Evolutionary conservation across 2,888 invertebrate genomes (phyloP).

Genomic region (Trileptium ribeirensis): DNA sequence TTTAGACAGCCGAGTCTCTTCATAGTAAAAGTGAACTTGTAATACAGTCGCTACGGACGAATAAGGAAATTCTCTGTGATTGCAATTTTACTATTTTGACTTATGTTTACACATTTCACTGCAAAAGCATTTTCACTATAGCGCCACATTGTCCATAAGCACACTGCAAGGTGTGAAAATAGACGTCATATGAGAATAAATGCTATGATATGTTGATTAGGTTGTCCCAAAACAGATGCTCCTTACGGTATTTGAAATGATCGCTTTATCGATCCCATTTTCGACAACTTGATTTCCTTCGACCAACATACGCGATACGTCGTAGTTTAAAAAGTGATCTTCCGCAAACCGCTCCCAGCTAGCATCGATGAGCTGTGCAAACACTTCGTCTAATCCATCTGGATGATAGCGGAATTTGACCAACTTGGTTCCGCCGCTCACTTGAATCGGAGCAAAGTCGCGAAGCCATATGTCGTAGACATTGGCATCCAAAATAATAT

Average conservation of each 20-base stretch:
- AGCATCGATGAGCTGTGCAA: slow-evolving; percentile 37
- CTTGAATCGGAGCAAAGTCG: slow-evolving; percentile 19
- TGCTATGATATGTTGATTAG: too few species aligned
- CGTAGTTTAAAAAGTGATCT: slow-evolving; percentile 32
- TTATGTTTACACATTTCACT: too few species aligned
- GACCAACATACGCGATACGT: slow-evolving; percentile 29
- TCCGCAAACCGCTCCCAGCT: slow-evolving; percentile 38
- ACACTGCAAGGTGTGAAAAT: too few species aligned
- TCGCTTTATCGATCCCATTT: slow-evolving; percentile 40
- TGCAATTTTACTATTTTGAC: too few species aligned
- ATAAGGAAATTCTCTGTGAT: too few species aligned
- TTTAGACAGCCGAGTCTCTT: too few species aligned
- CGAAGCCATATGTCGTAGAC: slow-evolving; percentile 38
- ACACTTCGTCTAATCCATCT: slow-evolving; percentile 31
- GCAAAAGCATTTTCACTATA: too few species aligned
- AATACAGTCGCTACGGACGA: too few species aligned
- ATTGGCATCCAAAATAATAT: slow-evolving; percentile 36
- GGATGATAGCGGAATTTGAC: slow-evolving; percentile 19
- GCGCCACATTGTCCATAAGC: too few species aligned
- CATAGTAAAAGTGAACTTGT: too few species aligned
- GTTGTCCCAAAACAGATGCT: too few species aligned
- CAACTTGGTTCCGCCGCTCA: neutral
- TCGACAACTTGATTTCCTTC: slow-evolving; percentile 37
- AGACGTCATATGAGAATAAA: too few species aligned
- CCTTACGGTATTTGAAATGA: slow-evolving; percentile 28